Conservation (phyloP, 2,113 vertebrate species). For the Lepidothrix coronata region DNA sequence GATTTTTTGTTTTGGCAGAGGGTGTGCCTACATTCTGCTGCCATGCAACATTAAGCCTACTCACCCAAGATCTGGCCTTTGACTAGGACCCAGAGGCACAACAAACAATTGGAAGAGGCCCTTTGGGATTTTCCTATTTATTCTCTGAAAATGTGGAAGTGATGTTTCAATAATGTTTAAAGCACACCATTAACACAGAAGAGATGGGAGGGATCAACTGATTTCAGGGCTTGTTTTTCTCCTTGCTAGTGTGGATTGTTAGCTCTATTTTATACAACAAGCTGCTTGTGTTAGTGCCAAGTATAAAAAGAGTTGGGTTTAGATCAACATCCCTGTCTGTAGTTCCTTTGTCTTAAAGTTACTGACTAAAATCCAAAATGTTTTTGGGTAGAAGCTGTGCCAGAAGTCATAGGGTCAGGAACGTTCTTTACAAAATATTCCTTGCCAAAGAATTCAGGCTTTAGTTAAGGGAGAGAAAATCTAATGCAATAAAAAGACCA, state of each 20-base stretch:
- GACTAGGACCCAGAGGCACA: background rate
- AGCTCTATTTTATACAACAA: conserved; percentile 7
- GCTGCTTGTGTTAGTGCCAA: conserved; percentile 3
- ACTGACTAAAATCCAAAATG: background rate
- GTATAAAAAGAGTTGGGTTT: background rate
- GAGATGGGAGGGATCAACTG: background rate
- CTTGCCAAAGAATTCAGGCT: background rate
- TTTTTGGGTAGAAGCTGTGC: background rate
- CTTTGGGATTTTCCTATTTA: background rate
- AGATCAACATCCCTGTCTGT: background rate
- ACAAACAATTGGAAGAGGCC: background rate
- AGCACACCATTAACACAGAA: background rate
- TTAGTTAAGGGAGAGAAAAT: background rate
- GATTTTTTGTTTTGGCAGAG: background rate
- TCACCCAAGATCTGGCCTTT: background rate
- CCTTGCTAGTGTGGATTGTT: background rate
- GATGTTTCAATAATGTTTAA: background rate
- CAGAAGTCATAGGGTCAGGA: background rate
- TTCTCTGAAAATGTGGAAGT: background rate
- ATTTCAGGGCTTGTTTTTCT: conserved; percentile 16
- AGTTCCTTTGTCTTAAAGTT: conserved; percentile 19
- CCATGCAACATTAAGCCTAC: background rate
- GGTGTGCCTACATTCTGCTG: background rate
- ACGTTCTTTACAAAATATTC: background rate
- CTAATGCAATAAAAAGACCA: background rate